Conservation (phyloP, 2,888 invertebrate genomes). For the Apomyelois bistriatella region DNA sequence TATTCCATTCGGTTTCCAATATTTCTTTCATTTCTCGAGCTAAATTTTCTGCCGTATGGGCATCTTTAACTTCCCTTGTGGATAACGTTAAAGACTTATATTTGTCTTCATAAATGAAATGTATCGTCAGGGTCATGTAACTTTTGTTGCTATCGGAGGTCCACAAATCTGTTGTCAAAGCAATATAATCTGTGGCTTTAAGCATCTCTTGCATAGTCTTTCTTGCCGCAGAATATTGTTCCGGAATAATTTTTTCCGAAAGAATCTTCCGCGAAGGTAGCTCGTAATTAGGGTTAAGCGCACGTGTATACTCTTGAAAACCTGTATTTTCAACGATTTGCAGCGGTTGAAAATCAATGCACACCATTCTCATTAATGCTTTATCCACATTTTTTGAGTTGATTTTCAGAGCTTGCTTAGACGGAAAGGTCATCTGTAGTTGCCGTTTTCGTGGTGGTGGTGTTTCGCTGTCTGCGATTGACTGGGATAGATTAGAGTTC, state of each 20-base stretch:
- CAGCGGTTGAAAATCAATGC: constrained; percentile 15
- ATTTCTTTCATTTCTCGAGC: constrained; percentile 9
- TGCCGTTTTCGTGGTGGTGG: constrained; percentile 16
- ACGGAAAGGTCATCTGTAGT: constrained; percentile 18
- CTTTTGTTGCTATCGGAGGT: constrained; percentile 13
- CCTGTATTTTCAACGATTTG: constrained; percentile 17
- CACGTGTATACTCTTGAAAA: constrained; percentile 18
- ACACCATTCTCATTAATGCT: constrained; percentile 15
- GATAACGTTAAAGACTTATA: not conserved
- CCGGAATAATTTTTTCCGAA: constrained; percentile 19
- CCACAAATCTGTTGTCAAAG: constrained; percentile 18
- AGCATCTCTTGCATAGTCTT: not conserved
- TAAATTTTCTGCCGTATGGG: not conserved
- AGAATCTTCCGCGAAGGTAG: constrained; percentile 22
- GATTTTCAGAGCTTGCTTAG: constrained; percentile 16
- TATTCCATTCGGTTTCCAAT: constrained; percentile 19
- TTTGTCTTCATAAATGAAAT: not conserved
- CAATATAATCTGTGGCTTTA: constrained; percentile 13
- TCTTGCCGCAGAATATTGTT: constrained; percentile 17
- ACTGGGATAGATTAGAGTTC: constrained; percentile 12
- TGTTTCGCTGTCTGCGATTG: not conserved
- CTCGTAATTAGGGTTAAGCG: too few relatives aligned
- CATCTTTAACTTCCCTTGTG: not conserved
- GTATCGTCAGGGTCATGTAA: not conserved
- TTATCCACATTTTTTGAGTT: constrained; percentile 14